Evolutionary conservation across 1,140 invertebrate species (phyloP), one percentile per base, ranked within the genome.

Genomic region (Magallana gigas): DNA sequence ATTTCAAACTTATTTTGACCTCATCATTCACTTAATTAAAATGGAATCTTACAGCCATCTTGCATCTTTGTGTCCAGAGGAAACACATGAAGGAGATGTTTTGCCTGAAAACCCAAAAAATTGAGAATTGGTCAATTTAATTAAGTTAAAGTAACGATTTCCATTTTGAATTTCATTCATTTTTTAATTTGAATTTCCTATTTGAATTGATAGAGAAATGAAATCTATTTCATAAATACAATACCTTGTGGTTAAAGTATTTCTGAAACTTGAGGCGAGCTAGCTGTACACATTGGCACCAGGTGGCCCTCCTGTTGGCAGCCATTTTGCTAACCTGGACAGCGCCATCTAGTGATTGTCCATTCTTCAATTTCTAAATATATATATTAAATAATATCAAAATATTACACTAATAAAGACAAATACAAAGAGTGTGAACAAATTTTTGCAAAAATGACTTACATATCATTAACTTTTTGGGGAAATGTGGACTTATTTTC

Each of bases 211-310:
- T 23, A 48, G 23, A 80, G 23, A 14, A 8, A 4, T 80, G 23
- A 48, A 9, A 80, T 18, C 8, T 80, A 23, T 0, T 14, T 80
- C n/a, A 36, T 48, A 23, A 80, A 80, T n/a, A 18, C 81, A 11
- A 14, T 88, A 94, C 94, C 92, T 93, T 95, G 88, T 95, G 94
- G 87, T 95, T 95, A 90, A 95, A 95, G 86, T 94, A 95, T 89
- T 95, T 95, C 86, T 95, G 94, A 94, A 95, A 95, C 91, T 94
- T 94, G 9, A 93, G 58, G 86, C 95, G 87, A 7, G 92, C 94
- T 56, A 94, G 81, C 11, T 68, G n/a, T 8, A 95, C 88, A 92
- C 95, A 95, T 6, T 94, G 87, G n/a, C 62, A 14, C 92, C 92
- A 95, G 9, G 58, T 85, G 76, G 83, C 85, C 1, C 93, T 93